phyloP scores from a whole-genome alignment of 1,140 invertebrate genomes.

The Branchinecta lindahli region DNA sequence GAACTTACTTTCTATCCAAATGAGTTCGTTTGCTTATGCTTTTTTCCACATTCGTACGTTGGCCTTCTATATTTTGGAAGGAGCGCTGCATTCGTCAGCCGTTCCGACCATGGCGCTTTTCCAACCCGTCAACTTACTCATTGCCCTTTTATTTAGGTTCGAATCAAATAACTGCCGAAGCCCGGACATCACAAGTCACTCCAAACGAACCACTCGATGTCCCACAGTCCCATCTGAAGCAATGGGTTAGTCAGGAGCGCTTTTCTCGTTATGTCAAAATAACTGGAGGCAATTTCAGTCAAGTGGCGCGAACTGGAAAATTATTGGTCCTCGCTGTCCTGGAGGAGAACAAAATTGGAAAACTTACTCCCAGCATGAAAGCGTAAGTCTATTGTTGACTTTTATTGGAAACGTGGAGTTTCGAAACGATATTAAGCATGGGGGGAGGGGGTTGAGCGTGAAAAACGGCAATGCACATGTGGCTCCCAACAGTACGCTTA shows the following conservation, averaged over 20 bases:
- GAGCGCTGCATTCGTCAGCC: no score
- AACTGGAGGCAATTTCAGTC: constrained; percentile 62
- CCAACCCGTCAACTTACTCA: neutral
- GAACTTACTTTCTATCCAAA: no score
- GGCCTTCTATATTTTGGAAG: no score
- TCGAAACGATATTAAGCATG: neutral
- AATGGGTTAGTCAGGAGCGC: constrained; percentile 78
- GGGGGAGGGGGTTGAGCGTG: neutral
- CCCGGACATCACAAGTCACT: neutral
- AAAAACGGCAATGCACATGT: no score
- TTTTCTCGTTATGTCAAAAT: constrained; percentile 81
- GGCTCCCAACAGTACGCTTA: no score
- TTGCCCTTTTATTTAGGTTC: constrained; percentile 18
- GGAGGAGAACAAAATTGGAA: constrained; percentile 68
- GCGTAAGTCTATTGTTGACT: constrained; percentile 33
- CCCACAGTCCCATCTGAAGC: constrained; percentile 22
- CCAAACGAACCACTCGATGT: neutral
- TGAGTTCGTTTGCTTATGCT: no score
- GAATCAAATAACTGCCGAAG: constrained; percentile 12
- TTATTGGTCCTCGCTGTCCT: constrained; percentile 69
- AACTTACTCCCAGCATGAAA: constrained; percentile 59
- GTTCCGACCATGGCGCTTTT: no score
- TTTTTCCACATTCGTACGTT: no score
- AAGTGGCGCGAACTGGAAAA: constrained; percentile 64
- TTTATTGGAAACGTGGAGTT: constrained; percentile 6